Conservation (phyloP, 2,888 invertebrate species). For the Drosophila maculinotata region DNA sequence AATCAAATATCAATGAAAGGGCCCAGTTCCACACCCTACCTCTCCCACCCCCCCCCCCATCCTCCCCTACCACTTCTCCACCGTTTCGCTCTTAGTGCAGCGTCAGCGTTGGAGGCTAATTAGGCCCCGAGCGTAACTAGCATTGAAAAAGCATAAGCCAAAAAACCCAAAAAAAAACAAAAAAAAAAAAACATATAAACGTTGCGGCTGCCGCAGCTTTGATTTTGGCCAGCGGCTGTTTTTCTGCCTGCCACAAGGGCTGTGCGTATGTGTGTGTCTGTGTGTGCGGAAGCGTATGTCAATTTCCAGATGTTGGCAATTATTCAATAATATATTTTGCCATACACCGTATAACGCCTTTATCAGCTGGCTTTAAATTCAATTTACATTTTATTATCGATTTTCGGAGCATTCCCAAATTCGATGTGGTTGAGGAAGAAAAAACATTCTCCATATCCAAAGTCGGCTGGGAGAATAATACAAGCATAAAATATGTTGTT, state of each 20-base stretch:
- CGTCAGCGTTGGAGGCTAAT: slow-evolving; percentile 58
- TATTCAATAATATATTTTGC: slow-evolving; percentile 3
- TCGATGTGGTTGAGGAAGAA: too few relatives aligned
- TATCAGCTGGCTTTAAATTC: not conserved
- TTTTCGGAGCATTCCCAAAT: not conserved
- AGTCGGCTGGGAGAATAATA: too few relatives aligned
- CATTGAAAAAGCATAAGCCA: slow-evolving; percentile 18
- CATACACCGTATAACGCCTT: not conserved
- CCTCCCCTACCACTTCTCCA: not conserved
- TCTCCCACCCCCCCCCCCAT: not conserved
- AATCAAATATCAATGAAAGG: slow-evolving; percentile 74
- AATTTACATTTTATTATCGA: not conserved
- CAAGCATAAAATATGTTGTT: too few relatives aligned
- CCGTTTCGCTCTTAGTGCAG: slow-evolving; percentile 22
- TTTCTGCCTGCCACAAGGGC: slow-evolving; percentile 1
- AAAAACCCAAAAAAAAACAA: slow-evolving; percentile 2
- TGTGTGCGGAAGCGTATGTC: slow-evolving; percentile 4
- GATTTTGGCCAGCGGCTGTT: slow-evolving; percentile 14
- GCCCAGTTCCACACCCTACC: not conserved
- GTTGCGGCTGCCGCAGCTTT: slow-evolving; percentile 7
- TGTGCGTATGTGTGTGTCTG: not conserved
- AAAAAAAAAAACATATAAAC: too few relatives aligned
- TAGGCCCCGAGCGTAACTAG: slow-evolving; percentile 48
- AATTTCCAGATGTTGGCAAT: slow-evolving; percentile 22
- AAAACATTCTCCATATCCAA: too few relatives aligned